phyloP scores from a whole-genome alignment of 2,888 invertebrate species.

The Ctena decussata region DNA sequence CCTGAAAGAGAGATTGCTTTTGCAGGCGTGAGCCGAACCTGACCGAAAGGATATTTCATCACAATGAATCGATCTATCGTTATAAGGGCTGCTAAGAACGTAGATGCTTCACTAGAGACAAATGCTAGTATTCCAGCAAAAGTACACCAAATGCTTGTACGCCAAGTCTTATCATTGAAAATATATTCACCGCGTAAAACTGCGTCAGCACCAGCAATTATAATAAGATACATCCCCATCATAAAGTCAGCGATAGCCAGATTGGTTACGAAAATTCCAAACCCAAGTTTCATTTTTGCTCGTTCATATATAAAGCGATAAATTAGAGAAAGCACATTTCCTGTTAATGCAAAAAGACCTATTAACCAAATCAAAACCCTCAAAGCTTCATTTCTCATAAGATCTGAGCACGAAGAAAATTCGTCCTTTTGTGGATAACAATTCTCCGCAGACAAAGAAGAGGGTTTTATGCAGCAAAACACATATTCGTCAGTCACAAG shows the following conservation, averaged over 20 bases:
- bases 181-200: slow-evolving; percentile 60
- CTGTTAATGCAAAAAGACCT: no score
- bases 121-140: slow-evolving; percentile 68
- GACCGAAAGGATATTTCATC: slow-evolving; percentile 89
- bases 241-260: slow-evolving; percentile 17
- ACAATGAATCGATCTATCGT: slow-evolving; percentile 90
- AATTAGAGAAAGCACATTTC: no score
- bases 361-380: no score
- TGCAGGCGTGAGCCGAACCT: slow-evolving; percentile 70
- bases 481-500: slow-evolving; percentile 32
- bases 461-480: no score
- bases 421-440: no score
- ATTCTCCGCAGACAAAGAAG: no score
- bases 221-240: slow-evolving; percentile 46
- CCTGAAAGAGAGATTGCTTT: slow-evolving; percentile 65
- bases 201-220: slow-evolving; percentile 68
- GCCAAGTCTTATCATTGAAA: slow-evolving; percentile 65
- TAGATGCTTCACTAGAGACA: slow-evolving; percentile 89
- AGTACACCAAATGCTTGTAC: slow-evolving; percentile 58
- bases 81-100: slow-evolving; percentile 89
- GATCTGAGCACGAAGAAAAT: no score
- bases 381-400: no score
- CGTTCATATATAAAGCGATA: no score
- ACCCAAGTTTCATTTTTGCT: no score
- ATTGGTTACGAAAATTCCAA: no score